Evolutionary conservation across 2,888 invertebrate genomes (phyloP), one percentile per base, ranked within the genome.

Genomic region (Caenorhabditis zanzibari): DNA sequence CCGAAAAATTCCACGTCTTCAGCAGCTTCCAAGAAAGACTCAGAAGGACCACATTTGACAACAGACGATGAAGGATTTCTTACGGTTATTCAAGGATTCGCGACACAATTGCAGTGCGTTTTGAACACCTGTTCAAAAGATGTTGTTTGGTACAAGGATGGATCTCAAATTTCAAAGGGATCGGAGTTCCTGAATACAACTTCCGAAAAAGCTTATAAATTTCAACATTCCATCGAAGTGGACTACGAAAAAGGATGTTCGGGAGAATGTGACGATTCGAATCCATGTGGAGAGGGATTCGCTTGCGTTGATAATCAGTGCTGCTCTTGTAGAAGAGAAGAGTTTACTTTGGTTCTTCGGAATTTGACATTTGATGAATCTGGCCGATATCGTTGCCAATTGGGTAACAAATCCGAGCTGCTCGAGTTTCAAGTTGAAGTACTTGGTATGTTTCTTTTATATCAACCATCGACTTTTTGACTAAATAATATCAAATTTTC

Each of bases 341-440:
- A 91, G n/a, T 91, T 86, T 84, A 89, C 90, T 0, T 80, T 91
- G 44, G 86, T 91, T 22, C 79, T 91, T 28, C 87, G 87, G 44
- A 91, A 91, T 76, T 74, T 91, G 22, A 90, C 91, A 16, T 86
- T 89, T 61, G 88, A 89, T 54, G 91, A 91, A 66, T 85, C 90
- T 4, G 91, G 91, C 16, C 79, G 90, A 52, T 91, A 91, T 59
- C 71, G 88, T 4, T 91, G 91, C 66, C 90, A 91, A 77, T 77
- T 91, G 22, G 85, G 82, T 26, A 88, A 89, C 41, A 75, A 85
- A 28, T 88, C 88, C 1, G 91, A 91, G 76, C 82, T 90, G 47
- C 84, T 91, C 22, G 91, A 91, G 66, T 91, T 91, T 63, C 90
- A 90, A 76, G 85, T 91, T 14, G 90, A 91, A 82, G 91, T 91